phyloP scores from a whole-genome alignment of 2,888 invertebrate genomes.

The Hirudinaria manillensis region DNA sequence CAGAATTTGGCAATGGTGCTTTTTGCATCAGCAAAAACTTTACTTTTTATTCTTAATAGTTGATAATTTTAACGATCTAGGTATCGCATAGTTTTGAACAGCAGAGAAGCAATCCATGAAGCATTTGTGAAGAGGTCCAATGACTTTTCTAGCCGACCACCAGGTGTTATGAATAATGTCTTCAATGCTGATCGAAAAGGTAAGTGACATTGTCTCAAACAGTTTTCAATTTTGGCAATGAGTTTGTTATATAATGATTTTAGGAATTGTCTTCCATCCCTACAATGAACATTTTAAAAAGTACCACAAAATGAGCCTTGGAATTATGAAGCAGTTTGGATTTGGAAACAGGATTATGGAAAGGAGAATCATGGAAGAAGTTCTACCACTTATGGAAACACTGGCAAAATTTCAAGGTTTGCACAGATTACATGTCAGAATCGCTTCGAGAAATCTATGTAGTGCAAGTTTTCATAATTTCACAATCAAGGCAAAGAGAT shows the following conservation, averaged over 20 bases:
- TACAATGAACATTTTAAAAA: conserved; percentile 29
- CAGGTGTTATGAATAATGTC: background rate
- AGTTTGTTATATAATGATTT: no score
- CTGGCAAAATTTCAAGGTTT: conserved; percentile 2
- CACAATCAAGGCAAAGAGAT: background rate
- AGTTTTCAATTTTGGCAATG: no score
- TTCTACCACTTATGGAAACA: background rate
- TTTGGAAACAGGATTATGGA: conserved; percentile 29
- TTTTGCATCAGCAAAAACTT: background rate
- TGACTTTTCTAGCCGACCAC: conserved; percentile 8
- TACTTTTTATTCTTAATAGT: background rate
- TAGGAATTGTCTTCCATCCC: conserved; percentile 23
- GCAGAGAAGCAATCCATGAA: conserved; percentile 14
- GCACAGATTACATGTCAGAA: background rate
- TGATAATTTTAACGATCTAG: background rate
- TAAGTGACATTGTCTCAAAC: background rate
- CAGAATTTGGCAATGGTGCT: background rate
- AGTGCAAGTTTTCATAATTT: no score
- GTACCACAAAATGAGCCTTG: conserved; percentile 27
- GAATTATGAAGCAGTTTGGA: conserved; percentile 29
- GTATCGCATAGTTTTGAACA: conserved; percentile 7
- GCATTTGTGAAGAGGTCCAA: conserved; percentile 17
- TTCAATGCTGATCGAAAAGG: background rate
- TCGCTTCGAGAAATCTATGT: no score
- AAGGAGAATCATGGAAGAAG: conserved; percentile 23